Evolutionary conservation across 2,113 vertebrate genomes (phyloP).

Genomic region (Gymnogyps californianus): DNA sequence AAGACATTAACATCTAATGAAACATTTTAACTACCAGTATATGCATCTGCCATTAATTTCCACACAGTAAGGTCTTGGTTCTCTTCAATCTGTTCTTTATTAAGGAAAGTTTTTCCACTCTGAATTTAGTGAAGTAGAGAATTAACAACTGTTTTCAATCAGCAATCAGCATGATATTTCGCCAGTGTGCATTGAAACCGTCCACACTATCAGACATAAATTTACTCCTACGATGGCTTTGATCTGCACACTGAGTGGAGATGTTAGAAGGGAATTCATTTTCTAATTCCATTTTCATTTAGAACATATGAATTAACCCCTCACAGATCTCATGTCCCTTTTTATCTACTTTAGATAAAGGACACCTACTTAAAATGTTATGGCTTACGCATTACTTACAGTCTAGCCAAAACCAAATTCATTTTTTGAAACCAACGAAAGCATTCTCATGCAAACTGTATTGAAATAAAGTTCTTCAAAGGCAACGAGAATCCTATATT

Average conservation of each 20-base stretch:
- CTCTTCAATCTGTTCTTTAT: slow-evolving; percentile 94
- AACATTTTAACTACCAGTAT: slow-evolving; percentile 96
- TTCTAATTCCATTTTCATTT: slow-evolving; percentile 62
- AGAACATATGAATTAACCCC: slow-evolving; percentile 60
- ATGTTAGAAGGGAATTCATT: slow-evolving; percentile 64
- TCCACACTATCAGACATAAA: slow-evolving; percentile 80
- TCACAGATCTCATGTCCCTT: slow-evolving; percentile 12
- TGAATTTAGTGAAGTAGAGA: slow-evolving; percentile 92
- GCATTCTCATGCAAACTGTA: background rate
- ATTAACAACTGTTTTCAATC: slow-evolving; percentile 99
- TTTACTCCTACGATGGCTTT: slow-evolving; percentile 79
- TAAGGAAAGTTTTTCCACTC: slow-evolving; percentile 85
- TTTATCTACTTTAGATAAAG: slow-evolving; percentile 1
- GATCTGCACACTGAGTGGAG: slow-evolving; percentile 68
- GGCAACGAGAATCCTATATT: slow-evolving; percentile 4
- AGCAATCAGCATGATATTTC: slow-evolving; percentile 87
- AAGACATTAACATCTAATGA: slow-evolving; percentile 98
- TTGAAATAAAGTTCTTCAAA: slow-evolving; percentile 43
- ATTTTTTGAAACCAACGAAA: background rate
- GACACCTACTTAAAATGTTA: background rate
- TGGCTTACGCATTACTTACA: background rate
- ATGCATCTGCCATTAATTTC: slow-evolving; percentile 96
- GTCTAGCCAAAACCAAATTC: background rate
- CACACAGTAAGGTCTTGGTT: slow-evolving; percentile 90
- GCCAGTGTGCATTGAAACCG: slow-evolving; percentile 75